Evolutionary conservation across 2,113 vertebrate species (phyloP).

Genomic region (Nothobranchius furzeri): DNA sequence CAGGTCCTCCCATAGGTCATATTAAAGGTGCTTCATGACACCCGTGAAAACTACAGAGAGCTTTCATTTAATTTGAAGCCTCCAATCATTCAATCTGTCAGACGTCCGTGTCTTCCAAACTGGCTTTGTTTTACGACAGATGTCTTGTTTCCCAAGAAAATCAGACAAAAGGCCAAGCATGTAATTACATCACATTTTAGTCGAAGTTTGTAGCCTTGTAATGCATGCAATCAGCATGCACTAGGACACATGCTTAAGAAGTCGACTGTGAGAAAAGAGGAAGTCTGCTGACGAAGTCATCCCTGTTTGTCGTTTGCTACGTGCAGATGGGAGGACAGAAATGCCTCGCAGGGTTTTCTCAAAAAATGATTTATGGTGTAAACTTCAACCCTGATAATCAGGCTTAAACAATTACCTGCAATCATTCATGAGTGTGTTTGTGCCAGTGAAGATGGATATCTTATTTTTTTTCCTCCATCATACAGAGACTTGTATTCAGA

Average conservation of each 20-base stretch:
- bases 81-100: constrained; percentile 1
- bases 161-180: constrained; percentile 15
- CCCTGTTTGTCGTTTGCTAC: constrained; percentile 44
- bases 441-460: not conserved
- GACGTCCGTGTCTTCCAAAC: not conserved
- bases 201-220: constrained; percentile 13
- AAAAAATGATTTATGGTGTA: constrained; percentile 40
- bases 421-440: not conserved
- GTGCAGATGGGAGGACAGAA: constrained; percentile 46
- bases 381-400: constrained; percentile 16
- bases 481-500: not conserved
- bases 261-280: constrained; percentile 40
- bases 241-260: constrained; percentile 49
- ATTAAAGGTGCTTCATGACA: constrained; percentile 40
- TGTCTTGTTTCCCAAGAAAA: constrained; percentile 27
- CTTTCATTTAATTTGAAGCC: constrained; percentile 25
- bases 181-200: constrained; percentile 1
- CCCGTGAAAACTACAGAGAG: constrained; percentile 34
- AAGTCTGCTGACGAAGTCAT: constrained; percentile 50
- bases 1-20: constrained; percentile 21
- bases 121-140: constrained; percentile 10
- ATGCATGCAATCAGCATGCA: constrained; percentile 6
- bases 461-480: not conserved
- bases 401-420: constrained; percentile 32
- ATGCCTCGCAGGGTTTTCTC: constrained; percentile 37